Conservation (phyloP, 2,888 invertebrate genomes). For the Drosophila birchii region DNA sequence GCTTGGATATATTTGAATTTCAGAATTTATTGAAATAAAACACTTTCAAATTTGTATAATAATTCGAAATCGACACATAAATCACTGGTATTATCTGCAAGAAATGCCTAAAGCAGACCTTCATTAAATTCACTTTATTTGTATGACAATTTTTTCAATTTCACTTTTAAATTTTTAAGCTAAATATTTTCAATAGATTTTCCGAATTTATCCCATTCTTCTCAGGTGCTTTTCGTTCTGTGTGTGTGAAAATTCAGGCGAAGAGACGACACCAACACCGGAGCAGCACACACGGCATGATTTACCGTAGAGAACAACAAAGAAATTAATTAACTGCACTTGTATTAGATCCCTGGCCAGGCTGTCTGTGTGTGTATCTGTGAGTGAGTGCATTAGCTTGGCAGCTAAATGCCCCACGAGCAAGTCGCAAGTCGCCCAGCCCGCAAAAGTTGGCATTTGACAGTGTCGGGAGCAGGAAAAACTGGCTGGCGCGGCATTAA, state of each 20-base stretch:
- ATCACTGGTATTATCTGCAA: background rate
- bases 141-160: background rate
- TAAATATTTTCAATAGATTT: background rate
- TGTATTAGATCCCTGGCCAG: constrained; percentile 49
- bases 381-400: constrained; percentile 75
- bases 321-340: constrained; percentile 79
- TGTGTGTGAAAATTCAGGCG: constrained; percentile 40
- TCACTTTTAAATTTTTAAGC: background rate
- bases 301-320: constrained; percentile 80
- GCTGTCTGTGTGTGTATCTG: constrained; percentile 42
- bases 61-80: background rate
- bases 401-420: constrained; percentile 72
- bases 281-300: constrained; percentile 62
- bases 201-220: background rate
- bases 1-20: too few species aligned
- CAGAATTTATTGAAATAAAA: background rate
- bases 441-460: constrained; percentile 67
- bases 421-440: constrained; percentile 33
- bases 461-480: constrained; percentile 62
- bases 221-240: constrained; percentile 7
- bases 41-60: background rate
- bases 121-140: background rate
- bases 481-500: constrained; percentile 60
- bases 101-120: background rate
- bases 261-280: constrained; percentile 22